Evolutionary conservation across 2,888 invertebrate species (phyloP).

Genomic region (Torymus auratus): DNA sequence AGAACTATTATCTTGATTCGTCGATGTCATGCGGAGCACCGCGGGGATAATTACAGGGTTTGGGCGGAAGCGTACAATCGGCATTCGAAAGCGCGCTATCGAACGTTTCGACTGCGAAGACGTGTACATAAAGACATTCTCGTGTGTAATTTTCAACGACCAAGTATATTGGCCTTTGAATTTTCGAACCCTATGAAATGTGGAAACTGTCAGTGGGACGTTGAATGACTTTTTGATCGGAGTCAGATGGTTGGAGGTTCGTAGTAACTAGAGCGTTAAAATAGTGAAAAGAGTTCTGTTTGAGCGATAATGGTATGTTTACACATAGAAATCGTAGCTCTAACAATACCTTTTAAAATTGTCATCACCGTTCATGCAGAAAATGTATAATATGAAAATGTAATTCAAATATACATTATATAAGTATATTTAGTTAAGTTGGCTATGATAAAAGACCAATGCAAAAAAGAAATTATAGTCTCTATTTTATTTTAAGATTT

Average conservation of each 20-base stretch:
- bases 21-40: slow-evolving; percentile 52
- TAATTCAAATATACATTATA: neutral
- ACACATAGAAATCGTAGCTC: too few relatives aligned
- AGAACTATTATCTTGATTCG: slow-evolving; percentile 49
- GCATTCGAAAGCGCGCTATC: neutral
- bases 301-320: too few relatives aligned
- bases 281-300: too few relatives aligned
- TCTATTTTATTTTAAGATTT: too few relatives aligned
- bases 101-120: neutral
- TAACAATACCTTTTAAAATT: too few relatives aligned
- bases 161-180: slow-evolving; percentile 3
- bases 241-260: slow-evolving; percentile 30
- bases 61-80: slow-evolving; percentile 45
- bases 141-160: slow-evolving; percentile 31
- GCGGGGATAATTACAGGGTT: slow-evolving; percentile 67
- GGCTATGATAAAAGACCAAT: too few relatives aligned
- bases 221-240: slow-evolving; percentile 49
- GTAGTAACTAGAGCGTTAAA: neutral
- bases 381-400: neutral
- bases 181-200: slow-evolving; percentile 18
- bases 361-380: too few relatives aligned
- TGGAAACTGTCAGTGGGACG: slow-evolving; percentile 14
- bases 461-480: too few relatives aligned
- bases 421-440: too few relatives aligned
- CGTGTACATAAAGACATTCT: neutral